Evolutionary conservation across 2,113 vertebrate genomes (phyloP).

Genomic region (Corythaixoides concolor): DNA sequence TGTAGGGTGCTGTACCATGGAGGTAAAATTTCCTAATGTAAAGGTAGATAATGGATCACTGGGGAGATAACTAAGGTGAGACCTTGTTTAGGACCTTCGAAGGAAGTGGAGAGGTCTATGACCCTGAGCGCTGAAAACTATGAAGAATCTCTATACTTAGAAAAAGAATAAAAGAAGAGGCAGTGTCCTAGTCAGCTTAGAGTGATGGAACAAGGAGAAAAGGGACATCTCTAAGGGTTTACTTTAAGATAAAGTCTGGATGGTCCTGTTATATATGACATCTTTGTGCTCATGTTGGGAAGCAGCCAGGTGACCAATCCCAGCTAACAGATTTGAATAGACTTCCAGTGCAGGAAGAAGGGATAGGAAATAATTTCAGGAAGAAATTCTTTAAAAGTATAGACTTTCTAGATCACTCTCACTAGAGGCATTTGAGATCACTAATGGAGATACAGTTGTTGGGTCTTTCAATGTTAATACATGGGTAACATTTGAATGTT

Average conservation of each 20-base stretch:
- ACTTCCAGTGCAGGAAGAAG: background rate
- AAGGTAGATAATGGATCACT: background rate
- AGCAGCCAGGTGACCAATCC: background rate
- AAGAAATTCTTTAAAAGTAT: background rate
- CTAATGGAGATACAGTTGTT: background rate
- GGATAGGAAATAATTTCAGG: background rate
- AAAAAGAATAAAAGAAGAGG: background rate
- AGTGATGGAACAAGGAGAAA: background rate
- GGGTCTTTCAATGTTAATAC: background rate
- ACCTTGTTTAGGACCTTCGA: background rate
- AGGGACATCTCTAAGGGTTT: background rate
- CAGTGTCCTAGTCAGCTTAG: background rate
- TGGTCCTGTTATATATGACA: background rate
- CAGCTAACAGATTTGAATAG: background rate
- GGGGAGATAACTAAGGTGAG: background rate
- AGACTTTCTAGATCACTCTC: background rate
- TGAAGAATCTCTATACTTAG: background rate
- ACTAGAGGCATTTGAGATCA: background rate
- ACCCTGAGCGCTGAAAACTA: background rate
- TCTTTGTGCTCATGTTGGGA: background rate
- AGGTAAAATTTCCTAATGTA: background rate
- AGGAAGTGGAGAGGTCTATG: background rate
- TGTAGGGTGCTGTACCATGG: background rate
- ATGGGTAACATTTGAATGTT: background rate
- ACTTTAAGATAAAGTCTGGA: background rate